Evolutionary conservation across 1,140 invertebrate species (phyloP).

Genomic region (Phortica variegata): DNA sequence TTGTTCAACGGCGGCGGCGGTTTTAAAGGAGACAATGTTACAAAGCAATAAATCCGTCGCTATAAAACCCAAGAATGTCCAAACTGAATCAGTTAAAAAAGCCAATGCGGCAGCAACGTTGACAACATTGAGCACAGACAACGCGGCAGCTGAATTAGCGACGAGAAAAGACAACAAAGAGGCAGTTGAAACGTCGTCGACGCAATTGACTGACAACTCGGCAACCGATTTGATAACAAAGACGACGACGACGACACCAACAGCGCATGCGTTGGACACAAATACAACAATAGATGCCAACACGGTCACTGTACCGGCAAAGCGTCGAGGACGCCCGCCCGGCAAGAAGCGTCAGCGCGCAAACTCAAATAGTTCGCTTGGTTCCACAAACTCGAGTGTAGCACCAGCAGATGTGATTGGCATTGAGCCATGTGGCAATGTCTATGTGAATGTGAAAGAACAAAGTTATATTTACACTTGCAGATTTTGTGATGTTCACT

Average conservation of each 20-base stretch:
- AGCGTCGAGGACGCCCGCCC: slow-evolving; percentile 32
- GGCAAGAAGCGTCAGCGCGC: slow-evolving; percentile 27
- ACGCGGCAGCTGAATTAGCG: neutral
- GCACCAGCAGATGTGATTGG: slow-evolving; percentile 4
- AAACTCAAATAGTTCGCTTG: slow-evolving; percentile 21
- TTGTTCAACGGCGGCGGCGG: too few relatives aligned
- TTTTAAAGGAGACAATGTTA: slow-evolving; percentile 31
- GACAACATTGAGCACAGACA: too few relatives aligned
- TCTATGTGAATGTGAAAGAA: slow-evolving; percentile 35
- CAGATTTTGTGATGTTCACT: slow-evolving; percentile 30
- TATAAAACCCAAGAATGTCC: slow-evolving; percentile 20
- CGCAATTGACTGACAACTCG: too few relatives aligned
- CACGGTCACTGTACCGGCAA: too few relatives aligned
- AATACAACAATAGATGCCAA: too few relatives aligned
- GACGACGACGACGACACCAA: neutral
- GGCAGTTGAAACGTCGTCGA: too few relatives aligned
- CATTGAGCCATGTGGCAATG: slow-evolving; percentile 17
- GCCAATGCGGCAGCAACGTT: neutral
- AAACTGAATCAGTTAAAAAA: slow-evolving; percentile 1
- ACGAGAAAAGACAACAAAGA: too few relatives aligned
- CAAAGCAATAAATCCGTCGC: slow-evolving; percentile 53
- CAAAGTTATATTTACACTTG: slow-evolving; percentile 39
- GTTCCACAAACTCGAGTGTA: slow-evolving; percentile 3
- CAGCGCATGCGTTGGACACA: too few relatives aligned
- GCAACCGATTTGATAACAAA: too few relatives aligned